Evolutionary conservation across 2,113 vertebrate species (phyloP).

Genomic region (Piaya cayana): DNA sequence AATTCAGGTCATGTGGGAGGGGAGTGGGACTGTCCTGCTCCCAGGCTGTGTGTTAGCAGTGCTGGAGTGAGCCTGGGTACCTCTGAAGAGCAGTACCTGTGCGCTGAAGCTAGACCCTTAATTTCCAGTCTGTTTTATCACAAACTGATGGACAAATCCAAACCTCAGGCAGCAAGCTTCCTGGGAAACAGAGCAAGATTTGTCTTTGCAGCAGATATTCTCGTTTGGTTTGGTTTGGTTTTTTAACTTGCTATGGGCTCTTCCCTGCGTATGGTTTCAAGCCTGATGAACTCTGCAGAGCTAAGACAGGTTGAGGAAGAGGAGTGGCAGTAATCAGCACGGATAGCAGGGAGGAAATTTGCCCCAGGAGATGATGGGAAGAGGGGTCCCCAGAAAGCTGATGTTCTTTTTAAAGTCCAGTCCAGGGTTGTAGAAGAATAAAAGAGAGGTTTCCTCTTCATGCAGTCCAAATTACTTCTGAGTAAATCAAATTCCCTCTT

Average conservation of each 20-base stretch:
- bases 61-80: not conserved
- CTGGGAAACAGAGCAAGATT: not conserved
- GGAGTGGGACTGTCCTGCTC: not conserved
- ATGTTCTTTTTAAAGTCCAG: not conserved
- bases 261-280: not conserved
- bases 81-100: not conserved
- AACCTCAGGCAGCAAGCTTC: not conserved
- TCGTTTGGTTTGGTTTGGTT: not conserved
- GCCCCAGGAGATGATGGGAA: not conserved
- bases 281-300: not conserved
- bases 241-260: not conserved
- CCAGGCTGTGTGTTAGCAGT: not conserved
- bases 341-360: not conserved
- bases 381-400: not conserved
- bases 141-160: not conserved
- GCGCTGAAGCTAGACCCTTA: constrained; percentile 13
- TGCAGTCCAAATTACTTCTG: not conserved
- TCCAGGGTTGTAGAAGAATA: not conserved
- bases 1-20: not conserved
- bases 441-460: not conserved
- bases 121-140: constrained; percentile 35
- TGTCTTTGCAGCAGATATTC: not conserved
- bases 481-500: not conserved
- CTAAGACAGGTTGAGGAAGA: not conserved
- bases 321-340: accelerated